Percentiles rank a stretch among this genome's conserved stretches.
Conservation (phyloP, 2,888 invertebrate species). For the Eristalinus aeneus region DNA sequence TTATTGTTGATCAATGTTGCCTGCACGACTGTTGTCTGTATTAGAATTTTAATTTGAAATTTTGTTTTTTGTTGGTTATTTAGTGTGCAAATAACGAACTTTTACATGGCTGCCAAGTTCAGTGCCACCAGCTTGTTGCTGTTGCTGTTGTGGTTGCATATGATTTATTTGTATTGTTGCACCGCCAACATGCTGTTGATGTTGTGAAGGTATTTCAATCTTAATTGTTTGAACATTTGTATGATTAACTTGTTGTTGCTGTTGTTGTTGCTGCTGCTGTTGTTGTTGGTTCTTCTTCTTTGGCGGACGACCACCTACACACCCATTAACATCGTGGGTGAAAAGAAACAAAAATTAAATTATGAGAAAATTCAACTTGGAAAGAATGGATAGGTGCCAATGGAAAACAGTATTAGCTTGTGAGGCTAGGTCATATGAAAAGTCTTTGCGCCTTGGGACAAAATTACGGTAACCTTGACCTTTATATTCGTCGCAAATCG, state of each 20-base stretch:
- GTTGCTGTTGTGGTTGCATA: conserved; percentile 66
- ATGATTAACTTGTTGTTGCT: conserved; percentile 73
- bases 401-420: no score
- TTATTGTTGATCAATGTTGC: conserved; percentile 66
- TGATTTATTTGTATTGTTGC: conserved; percentile 70
- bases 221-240: conserved; percentile 75
- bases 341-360: conserved; percentile 27
- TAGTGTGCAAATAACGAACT: conserved; percentile 79
- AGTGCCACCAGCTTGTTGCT: conserved; percentile 57
- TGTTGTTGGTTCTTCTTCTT: conserved; percentile 77
- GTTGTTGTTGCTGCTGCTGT: conserved; percentile 73
- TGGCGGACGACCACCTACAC: conserved; percentile 78
- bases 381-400: not conserved
- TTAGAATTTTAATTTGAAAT: conserved; percentile 64
- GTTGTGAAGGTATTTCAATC: conserved; percentile 77
- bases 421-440: not conserved
- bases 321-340: not conserved
- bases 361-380: conserved; percentile 7
- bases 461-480: no score
- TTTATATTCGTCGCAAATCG: no score
- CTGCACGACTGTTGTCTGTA: conserved; percentile 69
- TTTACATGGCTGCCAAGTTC: conserved; percentile 76
- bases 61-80: conserved; percentile 73
- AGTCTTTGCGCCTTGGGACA: not conserved
- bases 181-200: conserved; percentile 75